These are phyloP conservation scores for Leptarthrus brevirostris DNA, from an alignment of 2,888 invertebrate genomes.

Conservation along the genomic window DNA sequence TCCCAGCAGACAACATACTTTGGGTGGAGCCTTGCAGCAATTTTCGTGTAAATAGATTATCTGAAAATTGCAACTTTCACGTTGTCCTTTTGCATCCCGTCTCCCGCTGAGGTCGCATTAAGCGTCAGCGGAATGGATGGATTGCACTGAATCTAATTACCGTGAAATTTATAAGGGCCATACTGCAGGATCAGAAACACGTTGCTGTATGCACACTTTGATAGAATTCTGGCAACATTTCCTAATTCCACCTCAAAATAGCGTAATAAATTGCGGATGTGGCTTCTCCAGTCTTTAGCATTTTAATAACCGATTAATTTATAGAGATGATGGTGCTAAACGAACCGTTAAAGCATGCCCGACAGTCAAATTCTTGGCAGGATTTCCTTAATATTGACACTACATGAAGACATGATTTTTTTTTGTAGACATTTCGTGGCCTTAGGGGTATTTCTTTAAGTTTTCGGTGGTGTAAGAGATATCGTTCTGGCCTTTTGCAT, in stretches of 20 bases:
- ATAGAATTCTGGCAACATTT: neutral
- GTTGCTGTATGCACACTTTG: too few species aligned
- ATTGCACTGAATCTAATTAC: conserved; percentile 39
- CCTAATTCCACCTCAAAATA: neutral
- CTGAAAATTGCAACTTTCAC: conserved; percentile 45
- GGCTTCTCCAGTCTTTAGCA: conserved; percentile 1
- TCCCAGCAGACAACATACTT: conserved; percentile 33
- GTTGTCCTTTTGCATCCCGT: conserved; percentile 28
- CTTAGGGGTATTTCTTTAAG: too few species aligned
- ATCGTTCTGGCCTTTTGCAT: too few species aligned
- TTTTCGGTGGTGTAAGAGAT: too few species aligned
- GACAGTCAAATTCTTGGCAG: too few species aligned
- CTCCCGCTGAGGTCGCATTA: conserved; percentile 9
- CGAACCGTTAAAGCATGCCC: too few species aligned
- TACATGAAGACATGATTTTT: too few species aligned
- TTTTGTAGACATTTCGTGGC: too few species aligned
- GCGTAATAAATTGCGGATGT: conserved; percentile 16
- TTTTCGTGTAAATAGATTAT: conserved; percentile 46
- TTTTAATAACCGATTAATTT: too few species aligned
- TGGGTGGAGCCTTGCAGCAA: conserved; percentile 41
- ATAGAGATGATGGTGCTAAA: too few species aligned
- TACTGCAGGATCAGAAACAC: neutral
- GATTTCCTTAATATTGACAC: too few species aligned
- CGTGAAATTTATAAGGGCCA: conserved; percentile 38
- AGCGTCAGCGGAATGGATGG: conserved; percentile 5